These are phyloP conservation scores for Perdita meconis DNA, from an alignment of 2,888 invertebrate species.

Conservation along the genomic window DNA sequence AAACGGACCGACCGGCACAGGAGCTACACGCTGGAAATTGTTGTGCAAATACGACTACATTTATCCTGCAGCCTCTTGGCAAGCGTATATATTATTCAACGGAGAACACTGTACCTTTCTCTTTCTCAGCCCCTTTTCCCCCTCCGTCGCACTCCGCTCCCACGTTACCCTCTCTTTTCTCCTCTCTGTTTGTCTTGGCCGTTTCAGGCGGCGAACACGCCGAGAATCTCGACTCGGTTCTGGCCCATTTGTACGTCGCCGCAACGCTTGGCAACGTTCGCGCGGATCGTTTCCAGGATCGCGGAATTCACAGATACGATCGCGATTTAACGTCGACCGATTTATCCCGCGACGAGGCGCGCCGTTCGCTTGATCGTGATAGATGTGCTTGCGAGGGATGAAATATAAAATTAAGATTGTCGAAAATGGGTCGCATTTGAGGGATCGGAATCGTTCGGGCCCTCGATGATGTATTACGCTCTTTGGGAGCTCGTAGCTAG, in stretches of 20 bases:
- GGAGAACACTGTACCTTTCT: constrained; percentile 63
- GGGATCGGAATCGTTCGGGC: background rate
- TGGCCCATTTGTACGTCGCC: constrained; percentile 4
- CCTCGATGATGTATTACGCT: background rate
- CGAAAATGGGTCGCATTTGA: constrained; percentile 29
- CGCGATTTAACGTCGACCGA: constrained; percentile 19
- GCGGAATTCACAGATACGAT: constrained; percentile 33
- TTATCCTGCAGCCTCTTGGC: constrained; percentile 69
- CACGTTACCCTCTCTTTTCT: background rate
- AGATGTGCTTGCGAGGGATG: constrained; percentile 36
- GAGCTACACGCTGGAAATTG: constrained; percentile 73
- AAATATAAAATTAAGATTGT: constrained; percentile 50
- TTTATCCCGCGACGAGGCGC: constrained; percentile 11
- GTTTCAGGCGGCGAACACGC: constrained; percentile 27
- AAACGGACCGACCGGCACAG: constrained; percentile 63
- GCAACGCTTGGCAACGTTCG: constrained; percentile 31
- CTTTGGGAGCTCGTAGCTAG: background rate
- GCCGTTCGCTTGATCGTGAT: constrained; percentile 24
- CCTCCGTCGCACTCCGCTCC: background rate
- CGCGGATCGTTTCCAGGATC: constrained; percentile 42
- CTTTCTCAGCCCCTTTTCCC: constrained; percentile 5
- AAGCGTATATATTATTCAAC: constrained; percentile 77
- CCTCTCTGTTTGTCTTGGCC: constrained; percentile 29
- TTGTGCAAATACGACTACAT: constrained; percentile 76
- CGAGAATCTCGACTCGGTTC: constrained; percentile 37